A percentile compares a stretch with the other conserved stretches of the same genome.
These are phyloP conservation scores for Euura lappo DNA, from an alignment of 1,140 invertebrate genomes.

Conservation along the genomic window DNA sequence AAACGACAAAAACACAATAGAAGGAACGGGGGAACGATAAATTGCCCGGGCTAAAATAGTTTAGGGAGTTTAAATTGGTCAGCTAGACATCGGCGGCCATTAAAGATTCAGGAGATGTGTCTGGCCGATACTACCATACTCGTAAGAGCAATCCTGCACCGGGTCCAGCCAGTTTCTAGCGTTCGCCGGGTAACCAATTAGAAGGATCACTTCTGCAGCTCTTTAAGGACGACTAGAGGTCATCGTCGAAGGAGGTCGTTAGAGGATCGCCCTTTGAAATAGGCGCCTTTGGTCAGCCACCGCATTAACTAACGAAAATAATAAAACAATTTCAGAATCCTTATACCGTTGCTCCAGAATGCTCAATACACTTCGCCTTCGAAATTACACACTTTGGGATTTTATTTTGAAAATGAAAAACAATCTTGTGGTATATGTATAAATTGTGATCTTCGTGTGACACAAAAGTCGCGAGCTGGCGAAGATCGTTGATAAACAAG, in stretches of 20 bases:
- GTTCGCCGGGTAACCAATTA: neutral
- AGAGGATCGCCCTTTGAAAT: neutral
- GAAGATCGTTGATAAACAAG: too few species aligned
- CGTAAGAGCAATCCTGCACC: neutral
- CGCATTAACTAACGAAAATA: too few species aligned
- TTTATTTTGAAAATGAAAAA: too few species aligned
- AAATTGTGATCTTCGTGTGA: too few species aligned
- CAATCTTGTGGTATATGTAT: too few species aligned
- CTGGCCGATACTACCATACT: neutral
- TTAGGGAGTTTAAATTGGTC: neutral
- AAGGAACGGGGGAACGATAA: neutral
- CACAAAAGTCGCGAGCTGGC: too few species aligned
- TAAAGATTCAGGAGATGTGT: slow-evolving; percentile 7
- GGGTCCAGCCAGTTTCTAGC: neutral
- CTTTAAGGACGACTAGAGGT: slow-evolving; percentile 5
- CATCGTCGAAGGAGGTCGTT: slow-evolving; percentile 1
- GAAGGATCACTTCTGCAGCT: neutral
- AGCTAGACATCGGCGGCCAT: neutral
- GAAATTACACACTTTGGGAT: too few species aligned
- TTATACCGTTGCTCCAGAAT: too few species aligned
- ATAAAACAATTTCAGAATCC: too few species aligned
- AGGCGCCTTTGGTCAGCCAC: neutral
- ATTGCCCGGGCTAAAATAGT: neutral
- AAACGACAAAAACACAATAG: slow-evolving; percentile 7
- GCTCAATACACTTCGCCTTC: too few species aligned